Percentiles rank a stretch among this genome's conserved stretches.
Conservation (phyloP, 2,888 invertebrate species). For the Sepiola atlantica region DNA sequence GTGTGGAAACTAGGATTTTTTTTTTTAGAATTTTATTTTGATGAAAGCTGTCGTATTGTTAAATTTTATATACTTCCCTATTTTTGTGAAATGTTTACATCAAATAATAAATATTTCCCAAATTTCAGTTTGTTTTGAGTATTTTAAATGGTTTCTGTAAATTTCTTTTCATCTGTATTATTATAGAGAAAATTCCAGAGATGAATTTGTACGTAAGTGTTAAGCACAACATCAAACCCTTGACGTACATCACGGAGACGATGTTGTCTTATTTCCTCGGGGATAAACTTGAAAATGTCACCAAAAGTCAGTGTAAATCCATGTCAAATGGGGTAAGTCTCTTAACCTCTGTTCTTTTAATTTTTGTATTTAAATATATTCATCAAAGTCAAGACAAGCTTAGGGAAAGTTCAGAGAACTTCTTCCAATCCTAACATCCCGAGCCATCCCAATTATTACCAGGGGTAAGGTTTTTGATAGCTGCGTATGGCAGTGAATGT, state of each 20-base stretch:
- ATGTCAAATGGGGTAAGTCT: conserved; percentile 44
- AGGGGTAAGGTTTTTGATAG: too few species aligned
- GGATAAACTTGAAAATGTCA: conserved; percentile 51
- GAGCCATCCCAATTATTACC: too few species aligned
- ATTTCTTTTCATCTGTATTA: conserved; percentile 3
- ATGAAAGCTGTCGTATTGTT: too few species aligned
- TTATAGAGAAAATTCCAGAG: conserved; percentile 53
- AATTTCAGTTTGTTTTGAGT: background rate
- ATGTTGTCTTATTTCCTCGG: conserved; percentile 63
- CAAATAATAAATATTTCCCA: background rate
- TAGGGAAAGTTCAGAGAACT: too few species aligned
- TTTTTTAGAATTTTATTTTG: too few species aligned
- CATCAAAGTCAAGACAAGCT: too few species aligned
- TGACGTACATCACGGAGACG: conserved; percentile 58
- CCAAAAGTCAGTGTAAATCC: conserved; percentile 53
- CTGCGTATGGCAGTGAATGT: too few species aligned
- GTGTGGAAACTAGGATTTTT: too few species aligned
- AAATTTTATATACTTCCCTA: too few species aligned
- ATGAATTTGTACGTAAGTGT: conserved; percentile 67
- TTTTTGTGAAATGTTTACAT: too few species aligned
- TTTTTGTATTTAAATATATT: background rate
- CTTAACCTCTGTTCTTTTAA: background rate
- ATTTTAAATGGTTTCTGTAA: background rate
- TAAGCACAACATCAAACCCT: conserved; percentile 54
- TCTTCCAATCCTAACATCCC: too few species aligned